Conservation (phyloP, 2,113 vertebrate genomes). For the Rhombomys opimus region DNA sequence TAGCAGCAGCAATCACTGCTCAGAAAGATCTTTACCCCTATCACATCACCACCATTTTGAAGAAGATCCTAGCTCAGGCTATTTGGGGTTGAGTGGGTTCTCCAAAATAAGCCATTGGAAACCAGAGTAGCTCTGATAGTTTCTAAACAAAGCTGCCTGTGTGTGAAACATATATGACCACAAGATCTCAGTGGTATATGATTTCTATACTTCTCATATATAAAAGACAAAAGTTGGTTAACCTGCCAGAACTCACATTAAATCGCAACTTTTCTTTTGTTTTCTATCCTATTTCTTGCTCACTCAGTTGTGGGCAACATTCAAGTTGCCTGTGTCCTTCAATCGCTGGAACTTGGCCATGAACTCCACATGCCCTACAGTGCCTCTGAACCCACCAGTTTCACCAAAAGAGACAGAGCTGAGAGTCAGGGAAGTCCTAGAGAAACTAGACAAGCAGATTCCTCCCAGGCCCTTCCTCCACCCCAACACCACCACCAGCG, state of each 20-base stretch:
- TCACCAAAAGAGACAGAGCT: background rate
- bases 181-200: background rate
- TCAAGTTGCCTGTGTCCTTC: background rate
- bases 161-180: background rate
- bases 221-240: background rate
- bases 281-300: background rate
- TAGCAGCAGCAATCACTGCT: background rate
- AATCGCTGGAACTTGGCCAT: background rate
- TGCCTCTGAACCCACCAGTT: background rate
- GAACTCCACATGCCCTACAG: background rate
- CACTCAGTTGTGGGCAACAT: background rate
- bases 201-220: background rate
- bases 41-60: background rate
- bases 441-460: background rate
- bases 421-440: background rate
- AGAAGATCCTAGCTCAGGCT: background rate
- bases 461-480: background rate
- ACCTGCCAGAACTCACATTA: background rate
- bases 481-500: background rate
- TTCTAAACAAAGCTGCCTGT: constrained; percentile 2
- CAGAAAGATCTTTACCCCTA: background rate
- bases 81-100: background rate
- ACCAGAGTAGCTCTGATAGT: background rate
- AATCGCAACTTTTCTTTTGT: background rate
- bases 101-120: constrained; percentile 28